phyloP scores from a whole-genome alignment of 2,888 invertebrate species.

The Sinohyriopsis cumingii region DNA sequence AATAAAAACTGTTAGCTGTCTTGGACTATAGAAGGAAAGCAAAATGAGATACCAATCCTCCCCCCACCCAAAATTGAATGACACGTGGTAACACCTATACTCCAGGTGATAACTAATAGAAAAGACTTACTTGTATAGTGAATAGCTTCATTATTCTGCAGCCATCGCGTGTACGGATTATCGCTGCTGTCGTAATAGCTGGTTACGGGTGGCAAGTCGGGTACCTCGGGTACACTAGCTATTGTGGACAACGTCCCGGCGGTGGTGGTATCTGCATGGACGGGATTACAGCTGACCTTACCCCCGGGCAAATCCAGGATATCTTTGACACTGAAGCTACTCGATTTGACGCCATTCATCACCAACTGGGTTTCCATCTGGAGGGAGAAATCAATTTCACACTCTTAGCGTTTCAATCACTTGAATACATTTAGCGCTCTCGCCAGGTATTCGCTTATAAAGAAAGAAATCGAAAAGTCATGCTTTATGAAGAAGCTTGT shows the following conservation, averaged over 20 bases:
- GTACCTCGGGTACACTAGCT: slow-evolving; percentile 34
- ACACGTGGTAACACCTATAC: slow-evolving; percentile 4
- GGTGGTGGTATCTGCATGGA: slow-evolving; percentile 38
- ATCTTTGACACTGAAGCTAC: slow-evolving; percentile 93
- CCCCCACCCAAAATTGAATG: neutral
- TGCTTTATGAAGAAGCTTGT: slow-evolving; percentile 37
- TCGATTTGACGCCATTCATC: slow-evolving; percentile 79
- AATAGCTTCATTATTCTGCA: slow-evolving; percentile 65
- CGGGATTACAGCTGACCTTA: slow-evolving; percentile 71
- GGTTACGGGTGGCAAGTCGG: slow-evolving; percentile 38
- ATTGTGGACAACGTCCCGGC: slow-evolving; percentile 39
- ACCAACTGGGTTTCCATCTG: slow-evolving; percentile 74
- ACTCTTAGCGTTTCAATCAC: neutral
- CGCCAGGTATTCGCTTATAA: slow-evolving; percentile 29
- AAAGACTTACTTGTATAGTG: slow-evolving; percentile 63
- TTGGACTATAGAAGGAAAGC: no score
- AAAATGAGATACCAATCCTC: no score
- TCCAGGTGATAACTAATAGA: neutral
- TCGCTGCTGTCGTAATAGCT: slow-evolving; percentile 60
- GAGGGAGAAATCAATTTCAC: slow-evolving; percentile 1
- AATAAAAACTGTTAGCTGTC: no score
- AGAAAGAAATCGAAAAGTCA: slow-evolving; percentile 39
- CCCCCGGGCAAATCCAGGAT: slow-evolving; percentile 88
- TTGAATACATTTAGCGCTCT: slow-evolving; percentile 11
- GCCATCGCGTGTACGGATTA: slow-evolving; percentile 75